Conservation (phyloP, 1,140 invertebrate species). For the Aphaenogaster ashmeadi region DNA sequence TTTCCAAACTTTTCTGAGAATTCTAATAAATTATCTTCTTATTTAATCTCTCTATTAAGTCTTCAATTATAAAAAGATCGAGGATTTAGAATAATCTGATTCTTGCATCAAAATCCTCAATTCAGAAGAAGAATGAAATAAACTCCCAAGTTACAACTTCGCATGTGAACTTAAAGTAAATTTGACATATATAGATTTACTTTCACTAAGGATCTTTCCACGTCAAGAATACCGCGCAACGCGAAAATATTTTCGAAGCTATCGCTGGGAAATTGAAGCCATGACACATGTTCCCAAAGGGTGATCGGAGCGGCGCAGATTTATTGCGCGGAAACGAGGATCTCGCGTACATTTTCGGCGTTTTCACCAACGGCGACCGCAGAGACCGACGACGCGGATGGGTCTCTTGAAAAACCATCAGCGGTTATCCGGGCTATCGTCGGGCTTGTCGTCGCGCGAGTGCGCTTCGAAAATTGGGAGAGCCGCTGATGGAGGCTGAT, state of each 20-base stretch:
- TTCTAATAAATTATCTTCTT: neutral
- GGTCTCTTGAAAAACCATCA: conserved; percentile 73
- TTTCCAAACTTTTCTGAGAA: neutral
- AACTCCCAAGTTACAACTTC: neutral
- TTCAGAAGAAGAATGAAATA: neutral
- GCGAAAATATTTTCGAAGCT: conserved; percentile 1
- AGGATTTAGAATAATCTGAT: neutral
- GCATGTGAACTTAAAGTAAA: neutral
- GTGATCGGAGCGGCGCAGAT: conserved; percentile 32
- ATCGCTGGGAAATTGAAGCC: conserved; percentile 20
- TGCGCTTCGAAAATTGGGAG: conserved; percentile 35
- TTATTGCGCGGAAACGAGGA: conserved; percentile 58
- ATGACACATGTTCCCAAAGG: conserved; percentile 35
- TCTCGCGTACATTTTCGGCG: conserved; percentile 18
- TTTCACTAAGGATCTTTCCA: neutral
- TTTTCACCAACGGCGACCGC: conserved; percentile 29
- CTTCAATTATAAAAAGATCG: neutral
- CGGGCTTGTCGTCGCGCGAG: conserved; percentile 17
- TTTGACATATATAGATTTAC: neutral
- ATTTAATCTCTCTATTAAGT: neutral
- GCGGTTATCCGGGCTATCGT: conserved; percentile 48
- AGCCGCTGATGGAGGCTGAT: conserved; percentile 7
- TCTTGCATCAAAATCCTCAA: too few relatives aligned
- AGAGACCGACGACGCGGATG: conserved; percentile 25
- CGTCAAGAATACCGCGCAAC: neutral